These are phyloP conservation scores for Opisthograptis luteolata DNA, from an alignment of 2,888 invertebrate genomes.

Conservation along the genomic window DNA sequence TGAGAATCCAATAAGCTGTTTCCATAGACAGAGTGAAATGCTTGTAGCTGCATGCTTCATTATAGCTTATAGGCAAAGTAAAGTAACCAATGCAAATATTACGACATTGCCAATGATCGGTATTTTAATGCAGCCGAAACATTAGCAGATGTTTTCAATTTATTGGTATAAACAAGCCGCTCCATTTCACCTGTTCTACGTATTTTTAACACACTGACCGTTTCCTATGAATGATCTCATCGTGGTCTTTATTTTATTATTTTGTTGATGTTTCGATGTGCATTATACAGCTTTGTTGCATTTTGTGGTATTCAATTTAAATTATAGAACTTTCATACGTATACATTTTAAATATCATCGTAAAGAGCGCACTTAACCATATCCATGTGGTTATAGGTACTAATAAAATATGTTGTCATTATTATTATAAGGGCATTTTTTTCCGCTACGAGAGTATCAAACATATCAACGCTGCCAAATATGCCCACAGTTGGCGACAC, in stretches of 20 bases:
- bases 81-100: too few species aligned
- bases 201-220: constrained; percentile 57
- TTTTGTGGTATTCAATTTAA: too few species aligned
- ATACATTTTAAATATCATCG: too few species aligned
- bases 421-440: neutral
- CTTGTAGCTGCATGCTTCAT: too few species aligned
- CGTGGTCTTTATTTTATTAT: constrained; percentile 37
- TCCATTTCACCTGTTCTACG: constrained; percentile 56
- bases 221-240: constrained; percentile 56
- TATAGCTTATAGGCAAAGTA: too few species aligned
- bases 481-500: constrained; percentile 15
- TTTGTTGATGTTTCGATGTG: neutral
- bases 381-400: too few species aligned
- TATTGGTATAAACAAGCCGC: constrained; percentile 56
- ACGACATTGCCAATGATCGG: neutral
- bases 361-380: too few species aligned
- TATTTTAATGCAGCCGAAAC: constrained; percentile 33
- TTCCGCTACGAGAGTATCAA: neutral
- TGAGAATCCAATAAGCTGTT: too few species aligned
- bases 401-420: neutral
- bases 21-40: too few species aligned
- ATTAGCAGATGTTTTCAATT: constrained; percentile 54
- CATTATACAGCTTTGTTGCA: neutral
- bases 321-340: too few species aligned
- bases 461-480: constrained; percentile 15